Base-by-base conservation (phyloP, 2,797 vertebrate genomes). In the Phalloptychus januarius region DNA sequence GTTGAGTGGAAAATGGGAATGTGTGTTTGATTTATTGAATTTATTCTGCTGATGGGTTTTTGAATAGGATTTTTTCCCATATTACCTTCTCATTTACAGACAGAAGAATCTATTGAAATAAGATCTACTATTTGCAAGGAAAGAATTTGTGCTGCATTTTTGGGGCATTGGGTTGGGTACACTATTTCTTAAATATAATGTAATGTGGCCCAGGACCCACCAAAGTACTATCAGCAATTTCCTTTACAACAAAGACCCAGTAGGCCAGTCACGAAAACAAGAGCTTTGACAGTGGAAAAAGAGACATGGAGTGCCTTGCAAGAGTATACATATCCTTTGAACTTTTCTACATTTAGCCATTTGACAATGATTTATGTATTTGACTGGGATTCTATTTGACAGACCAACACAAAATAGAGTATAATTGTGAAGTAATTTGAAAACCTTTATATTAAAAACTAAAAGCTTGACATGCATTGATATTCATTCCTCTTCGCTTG, bases 221-320 rank as follows among this genome's bases (percentile, higher is more conserved):
- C 33, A 65, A 65, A 73, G 45, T 83, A 73, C 80, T 83, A 91
- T 77, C 69, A 79, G 83, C 75, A 75, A 88, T 84, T 81, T 83
- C 75, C 73, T 8, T 87, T 74, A 77, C 71, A 87, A 79, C 67
- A 72, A 78, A 78, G 77, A 71, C 36, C 73, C 56, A 28, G 71
- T 25, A 73, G 69, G 45, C 20, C 67, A 79, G 84, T 74, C 80
- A 82, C 86, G 46, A 81, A 61, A 77, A 82, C 71, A 20, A 58
- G 48, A 79, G 76, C 83, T 70, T 52, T 48, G 20, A n/a, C 44
- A 88, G 82, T 84, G 54, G 82, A 75, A 89, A 58, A 52, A 82
- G 74, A 54, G 79, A 20, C 15, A 61, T 7, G 5, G 28, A 61
- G 15, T 18, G 16, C 6, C 5, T 18, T 61, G n/a, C 13, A 61